Base-by-base conservation (phyloP, 2,113 vertebrate species). In the Mola mola region DNA sequence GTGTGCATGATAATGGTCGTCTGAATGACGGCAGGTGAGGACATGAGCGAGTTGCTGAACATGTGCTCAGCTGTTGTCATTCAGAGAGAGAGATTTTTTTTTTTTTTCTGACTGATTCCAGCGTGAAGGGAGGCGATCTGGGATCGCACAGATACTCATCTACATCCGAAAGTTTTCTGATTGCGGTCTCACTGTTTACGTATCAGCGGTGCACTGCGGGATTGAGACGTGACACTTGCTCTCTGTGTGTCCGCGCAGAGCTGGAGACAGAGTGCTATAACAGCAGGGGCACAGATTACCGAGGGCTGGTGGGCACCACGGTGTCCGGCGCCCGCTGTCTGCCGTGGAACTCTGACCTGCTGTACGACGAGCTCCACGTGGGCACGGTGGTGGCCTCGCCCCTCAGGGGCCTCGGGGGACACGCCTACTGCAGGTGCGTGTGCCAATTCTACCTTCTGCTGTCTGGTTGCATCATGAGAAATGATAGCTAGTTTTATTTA, bases 401-500 rank as follows among this genome's bases (percentile, higher is more conserved):
- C 8, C 78, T 85, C 40, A 90, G 86, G 3, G 96, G 95, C 41
- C 75, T 98, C 15, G 96, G 96, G 13, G 90, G 93, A 0, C 95
- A 96, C 4, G 60, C 94, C 28, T 97, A 86, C 88, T 99, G 97
- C 94, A 95, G 96, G 97, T 96, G 66, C 86, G 93, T 62, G n/a
- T n/a, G n/a, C n/a, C n/a, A n/a, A n/a, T n/a, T n/a, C n/a, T n/a
- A n/a, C n/a, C n/a, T n/a, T n/a, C n/a, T n/a, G n/a, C n/a, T n/a
- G n/a, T n/a, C n/a, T n/a, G n/a, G n/a, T n/a, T n/a, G n/a, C n/a
- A n/a, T n/a, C n/a, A n/a, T n/a, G n/a, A n/a, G n/a, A n/a, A n/a
- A n/a, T n/a, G n/a, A n/a, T n/a, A n/a, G 11, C 5, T 22, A 5
- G 20, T 26, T 52, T 31, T 20, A 20, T 7, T 50, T 6, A 10